Evolutionary conservation across 1,140 invertebrate species (phyloP).

Genomic region (Xylocopa sonorina): DNA sequence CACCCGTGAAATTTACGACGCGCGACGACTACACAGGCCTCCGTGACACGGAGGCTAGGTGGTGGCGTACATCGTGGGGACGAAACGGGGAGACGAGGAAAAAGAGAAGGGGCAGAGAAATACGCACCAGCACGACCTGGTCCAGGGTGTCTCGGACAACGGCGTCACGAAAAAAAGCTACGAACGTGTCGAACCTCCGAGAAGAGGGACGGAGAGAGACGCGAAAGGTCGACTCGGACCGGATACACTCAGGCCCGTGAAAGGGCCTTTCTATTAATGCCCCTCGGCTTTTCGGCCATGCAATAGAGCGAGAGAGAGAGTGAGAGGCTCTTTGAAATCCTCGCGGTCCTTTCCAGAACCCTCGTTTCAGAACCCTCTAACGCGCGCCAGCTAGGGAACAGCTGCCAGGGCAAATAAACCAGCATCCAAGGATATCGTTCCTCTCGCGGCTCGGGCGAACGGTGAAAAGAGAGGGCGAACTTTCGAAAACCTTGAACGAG

Average conservation of each 20-base stretch:
- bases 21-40: not conserved
- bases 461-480: conserved; percentile 19
- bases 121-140: not conserved
- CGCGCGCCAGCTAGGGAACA: conserved; percentile 54
- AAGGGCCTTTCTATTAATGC: conserved; percentile 54
- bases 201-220: not conserved
- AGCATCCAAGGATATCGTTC: conserved; percentile 47
- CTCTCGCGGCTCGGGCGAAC: not conserved
- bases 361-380: conserved; percentile 40
- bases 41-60: not conserved
- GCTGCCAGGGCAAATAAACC: conserved; percentile 72
- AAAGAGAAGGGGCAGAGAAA: no score
- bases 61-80: not conserved
- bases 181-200: conserved; percentile 17
- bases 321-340: conserved; percentile 56
- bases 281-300: conserved; percentile 36
- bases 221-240: conserved; percentile 8
- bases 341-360: conserved; percentile 56
- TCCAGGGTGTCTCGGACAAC: not conserved
- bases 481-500: conserved; percentile 49
- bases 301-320: not conserved
- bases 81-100: no score
- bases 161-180: conserved; percentile 19
- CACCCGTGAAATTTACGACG: conserved; percentile 36
- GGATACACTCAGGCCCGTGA: conserved; percentile 39